These are phyloP conservation scores for Passer domesticus DNA, from an alignment of 2,113 vertebrate genomes.

Conservation along the genomic window DNA sequence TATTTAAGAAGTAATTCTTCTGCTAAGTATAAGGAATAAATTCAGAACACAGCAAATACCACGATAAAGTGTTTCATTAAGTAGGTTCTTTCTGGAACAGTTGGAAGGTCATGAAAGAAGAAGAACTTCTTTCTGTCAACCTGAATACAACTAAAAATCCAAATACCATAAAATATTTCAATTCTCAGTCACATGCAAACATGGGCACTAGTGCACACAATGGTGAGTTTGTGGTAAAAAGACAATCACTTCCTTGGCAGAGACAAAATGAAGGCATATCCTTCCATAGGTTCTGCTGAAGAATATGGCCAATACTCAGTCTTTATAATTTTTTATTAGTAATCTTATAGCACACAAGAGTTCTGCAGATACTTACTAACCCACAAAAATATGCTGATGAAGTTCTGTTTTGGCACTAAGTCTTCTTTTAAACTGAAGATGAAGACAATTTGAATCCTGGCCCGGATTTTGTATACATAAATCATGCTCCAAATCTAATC, in stretches of 20 bases:
- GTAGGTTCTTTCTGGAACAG: not conserved
- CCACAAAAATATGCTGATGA: not conserved
- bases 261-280: not conserved
- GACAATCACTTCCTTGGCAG: not conserved
- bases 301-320: not conserved
- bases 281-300: not conserved
- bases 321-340: not conserved
- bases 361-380: not conserved
- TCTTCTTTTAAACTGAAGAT: not conserved
- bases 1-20: not conserved
- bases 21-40: not conserved
- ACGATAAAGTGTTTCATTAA: not conserved
- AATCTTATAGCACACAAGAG: not conserved
- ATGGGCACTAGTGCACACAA: not conserved
- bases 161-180: not conserved
- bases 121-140: not conserved
- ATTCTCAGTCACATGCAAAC: not conserved
- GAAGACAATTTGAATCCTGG: not conserved
- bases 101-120: not conserved
- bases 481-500: not conserved
- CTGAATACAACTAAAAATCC: not conserved
- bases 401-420: not conserved
- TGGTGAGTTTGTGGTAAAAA: not conserved
- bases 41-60: not conserved
- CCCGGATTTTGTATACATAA: not conserved